These are phyloP conservation scores for Martes martes DNA, from an alignment of 2,113 vertebrate species.

Conservation along the genomic window DNA sequence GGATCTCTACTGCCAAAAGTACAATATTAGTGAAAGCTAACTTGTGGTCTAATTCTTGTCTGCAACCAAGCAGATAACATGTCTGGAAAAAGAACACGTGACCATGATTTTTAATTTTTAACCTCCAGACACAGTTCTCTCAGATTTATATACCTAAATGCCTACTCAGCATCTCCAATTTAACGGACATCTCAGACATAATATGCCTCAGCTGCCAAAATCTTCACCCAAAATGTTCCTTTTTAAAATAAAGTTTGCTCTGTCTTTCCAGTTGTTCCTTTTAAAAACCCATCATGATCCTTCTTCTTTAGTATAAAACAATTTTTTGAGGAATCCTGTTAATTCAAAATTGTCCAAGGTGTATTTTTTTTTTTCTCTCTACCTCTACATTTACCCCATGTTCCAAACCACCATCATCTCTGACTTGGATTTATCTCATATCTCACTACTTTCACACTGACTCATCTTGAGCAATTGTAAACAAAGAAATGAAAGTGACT, in stretches of 20 bases:
- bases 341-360: background rate
- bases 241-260: background rate
- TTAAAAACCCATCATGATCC: background rate
- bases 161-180: background rate
- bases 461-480: background rate
- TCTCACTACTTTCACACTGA: background rate
- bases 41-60: background rate
- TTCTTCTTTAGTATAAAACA: background rate
- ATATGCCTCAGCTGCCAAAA: background rate
- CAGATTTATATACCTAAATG: background rate
- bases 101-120: background rate
- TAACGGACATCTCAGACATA: background rate
- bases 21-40: background rate
- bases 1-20: background rate
- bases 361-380: background rate
- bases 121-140: background rate
- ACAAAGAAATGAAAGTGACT: background rate
- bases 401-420: background rate
- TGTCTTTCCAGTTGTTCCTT: background rate
- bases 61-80: background rate
- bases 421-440: background rate
- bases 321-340: background rate
- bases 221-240: background rate
- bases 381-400: background rate
- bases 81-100: background rate